Evolutionary conservation across 2,888 invertebrate species (phyloP), one percentile per base, ranked within the genome.

Genomic region (Ctena decussata): DNA sequence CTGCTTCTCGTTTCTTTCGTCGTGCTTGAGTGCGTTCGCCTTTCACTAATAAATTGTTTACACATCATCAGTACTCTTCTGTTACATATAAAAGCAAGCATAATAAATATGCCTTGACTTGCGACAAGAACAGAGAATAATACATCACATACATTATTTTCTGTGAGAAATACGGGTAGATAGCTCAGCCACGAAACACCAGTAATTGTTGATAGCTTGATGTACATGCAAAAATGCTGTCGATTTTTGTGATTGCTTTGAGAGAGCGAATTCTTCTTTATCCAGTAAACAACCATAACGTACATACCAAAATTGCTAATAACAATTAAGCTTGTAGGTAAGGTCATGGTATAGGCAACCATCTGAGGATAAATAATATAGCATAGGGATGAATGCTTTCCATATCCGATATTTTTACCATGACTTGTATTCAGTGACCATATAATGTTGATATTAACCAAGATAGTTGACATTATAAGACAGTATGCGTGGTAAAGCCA

Each of bases 131-230:
- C 41, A 30, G 46, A 44, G 15, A 12, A 27, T 30, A 72, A 21
- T 0, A 30, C 21, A 2, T 72, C 44, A 46, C 1, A 72, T 8
- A 72, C 44, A 27, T n/a, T 15, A 44, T 24, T 41, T 11, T n/a
- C 35, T 44, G 44, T n/a, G 1, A 72, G 12, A 15, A 37, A 24
- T 32, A 21, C 12, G 3, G 72, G 72, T 32, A 72, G 6, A 24
- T 44, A 41, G 15, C 44, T 30, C 8, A 72, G 46, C 72, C 72
- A 72, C 18, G 72, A 41, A 1, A 41, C 11, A 21, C 72, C 72
- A n/a, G 72, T 72, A n/a, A 72, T 18, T 15, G 72, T 72, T 24
- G 72, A 72, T 72, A 72, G 24, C 44, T 30, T 72, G 6, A 72
- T 27, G 18, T 72, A 72, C 21, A 72, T 24, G 24, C 41, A 44